Conservation (phyloP, 2,113 vertebrate species). For the Cyanoliseus patagonus region DNA sequence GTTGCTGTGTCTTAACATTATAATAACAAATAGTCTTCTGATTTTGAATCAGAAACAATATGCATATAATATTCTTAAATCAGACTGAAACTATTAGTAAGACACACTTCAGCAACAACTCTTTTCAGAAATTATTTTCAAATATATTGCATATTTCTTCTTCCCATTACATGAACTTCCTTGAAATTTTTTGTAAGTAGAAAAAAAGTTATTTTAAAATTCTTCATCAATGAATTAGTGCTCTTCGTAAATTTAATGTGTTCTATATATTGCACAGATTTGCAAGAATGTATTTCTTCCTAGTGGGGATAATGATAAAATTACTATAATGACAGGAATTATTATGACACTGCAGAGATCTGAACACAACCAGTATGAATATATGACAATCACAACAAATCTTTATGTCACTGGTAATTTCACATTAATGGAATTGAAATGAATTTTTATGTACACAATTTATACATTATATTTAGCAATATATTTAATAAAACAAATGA, state of each 20-base stretch:
- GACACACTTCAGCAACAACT: not conserved
- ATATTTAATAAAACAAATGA: slow-evolving; percentile 41
- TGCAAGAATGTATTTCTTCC: slow-evolving; percentile 62
- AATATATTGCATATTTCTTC: not conserved
- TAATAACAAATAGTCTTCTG: not conserved
- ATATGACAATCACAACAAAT: slow-evolving; percentile 66
- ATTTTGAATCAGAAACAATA: not conserved
- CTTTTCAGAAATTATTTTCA: not conserved
- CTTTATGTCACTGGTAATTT: slow-evolving; percentile 31
- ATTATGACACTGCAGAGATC: slow-evolving; percentile 70
- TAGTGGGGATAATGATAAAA: slow-evolving; percentile 66
- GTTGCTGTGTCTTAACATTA: not conserved
- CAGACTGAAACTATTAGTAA: not conserved
- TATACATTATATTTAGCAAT: slow-evolving; percentile 25
- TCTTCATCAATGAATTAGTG: slow-evolving; percentile 61
- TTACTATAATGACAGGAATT: slow-evolving; percentile 67
- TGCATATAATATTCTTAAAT: not conserved
- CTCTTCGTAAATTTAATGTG: slow-evolving; percentile 56
- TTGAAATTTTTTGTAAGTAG: not conserved
- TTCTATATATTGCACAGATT: slow-evolving; percentile 60
- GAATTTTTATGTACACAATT: not conserved
- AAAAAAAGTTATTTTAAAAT: not conserved
- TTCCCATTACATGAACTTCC: not conserved
- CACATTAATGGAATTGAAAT: slow-evolving; percentile 8
- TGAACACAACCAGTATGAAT: slow-evolving; percentile 68